phyloP scores from a whole-genome alignment of 2,797 vertebrate genomes.

The Pseudomugil gertrudae region DNA sequence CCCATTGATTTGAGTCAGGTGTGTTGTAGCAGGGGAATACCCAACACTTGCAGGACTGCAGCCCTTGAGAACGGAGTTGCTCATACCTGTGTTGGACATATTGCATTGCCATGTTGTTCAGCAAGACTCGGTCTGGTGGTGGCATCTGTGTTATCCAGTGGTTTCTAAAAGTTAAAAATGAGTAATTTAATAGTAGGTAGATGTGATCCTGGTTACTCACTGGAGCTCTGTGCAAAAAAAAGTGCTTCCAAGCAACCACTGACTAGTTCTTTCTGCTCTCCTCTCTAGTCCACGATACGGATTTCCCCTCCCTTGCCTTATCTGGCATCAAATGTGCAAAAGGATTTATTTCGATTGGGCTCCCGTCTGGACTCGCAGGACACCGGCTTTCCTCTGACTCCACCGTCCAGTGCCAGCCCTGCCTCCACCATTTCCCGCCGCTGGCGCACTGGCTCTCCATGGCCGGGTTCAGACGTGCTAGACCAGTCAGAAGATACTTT shows the following conservation, averaged over 20 bases:
- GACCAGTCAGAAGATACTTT: constrained; percentile 92
- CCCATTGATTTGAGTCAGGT: no score
- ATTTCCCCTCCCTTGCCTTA: constrained; percentile 96
- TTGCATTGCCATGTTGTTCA: no score
- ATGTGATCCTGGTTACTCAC: not conserved
- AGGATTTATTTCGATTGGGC: constrained; percentile 90
- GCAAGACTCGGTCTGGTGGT: no score
- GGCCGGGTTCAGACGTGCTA: constrained; percentile 90
- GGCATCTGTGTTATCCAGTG: no score
- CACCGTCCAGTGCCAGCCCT: constrained; percentile 81
- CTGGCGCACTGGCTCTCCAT: constrained; percentile 91
- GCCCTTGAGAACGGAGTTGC: no score
- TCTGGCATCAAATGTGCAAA: constrained; percentile 87
- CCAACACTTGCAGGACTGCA: no score
- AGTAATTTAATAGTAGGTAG: not conserved
- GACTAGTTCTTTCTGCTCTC: not conserved
- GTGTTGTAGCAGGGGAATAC: no score
- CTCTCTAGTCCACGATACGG: constrained; percentile 89
- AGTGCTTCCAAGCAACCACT: not conserved
- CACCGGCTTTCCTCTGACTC: constrained; percentile 84
- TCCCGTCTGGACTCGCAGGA: constrained; percentile 89
- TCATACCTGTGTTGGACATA: no score
- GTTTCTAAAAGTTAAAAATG: no score
- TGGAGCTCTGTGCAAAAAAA: not conserved
- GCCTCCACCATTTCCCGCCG: constrained; percentile 87